These are phyloP conservation scores for Meda fulgida DNA, from an alignment of 2,797 vertebrate species.

Conservation along the genomic window DNA sequence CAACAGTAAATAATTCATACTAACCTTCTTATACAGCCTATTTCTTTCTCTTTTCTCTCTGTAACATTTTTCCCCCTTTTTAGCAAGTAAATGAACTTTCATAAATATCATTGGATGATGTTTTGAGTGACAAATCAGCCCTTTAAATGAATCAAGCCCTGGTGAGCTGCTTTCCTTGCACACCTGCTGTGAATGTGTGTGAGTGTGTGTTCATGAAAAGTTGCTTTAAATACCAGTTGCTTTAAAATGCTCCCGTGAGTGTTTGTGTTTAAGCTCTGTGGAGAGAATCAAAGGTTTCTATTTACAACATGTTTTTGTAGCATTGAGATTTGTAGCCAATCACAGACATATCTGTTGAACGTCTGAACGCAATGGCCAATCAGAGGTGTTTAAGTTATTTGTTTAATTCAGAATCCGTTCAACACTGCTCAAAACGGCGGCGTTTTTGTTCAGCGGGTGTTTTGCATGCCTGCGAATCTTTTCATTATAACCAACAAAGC, in stretches of 20 bases:
- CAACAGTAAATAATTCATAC: slow-evolving; percentile 26
- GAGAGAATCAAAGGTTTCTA: not conserved
- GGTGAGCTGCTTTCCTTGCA: not conserved
- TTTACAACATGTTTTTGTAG: not conserved
- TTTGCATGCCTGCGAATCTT: too few relatives aligned
- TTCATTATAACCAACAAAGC: too few relatives aligned
- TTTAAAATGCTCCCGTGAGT: too few relatives aligned
- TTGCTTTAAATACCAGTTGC: too few relatives aligned
- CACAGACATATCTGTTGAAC: not conserved
- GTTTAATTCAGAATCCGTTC: not conserved
- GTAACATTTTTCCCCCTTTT: not conserved
- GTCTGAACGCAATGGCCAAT: not conserved
- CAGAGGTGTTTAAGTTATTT: not conserved
- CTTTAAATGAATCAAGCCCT: not conserved
- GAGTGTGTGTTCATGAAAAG: not conserved
- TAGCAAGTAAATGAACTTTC: slow-evolving; percentile 17
- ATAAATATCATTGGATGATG: not conserved
- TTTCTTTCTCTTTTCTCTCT: slow-evolving; percentile 22
- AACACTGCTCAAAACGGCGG: too few relatives aligned
- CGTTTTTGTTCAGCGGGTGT: too few relatives aligned
- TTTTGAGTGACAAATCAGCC: slow-evolving; percentile 4
- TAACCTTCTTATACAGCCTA: not conserved
- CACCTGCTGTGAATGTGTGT: not conserved
- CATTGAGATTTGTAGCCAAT: not conserved
- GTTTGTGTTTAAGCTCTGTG: too few relatives aligned